Conservation (phyloP, 2,888 invertebrate genomes). For the Cryptosula pallasiana region DNA sequence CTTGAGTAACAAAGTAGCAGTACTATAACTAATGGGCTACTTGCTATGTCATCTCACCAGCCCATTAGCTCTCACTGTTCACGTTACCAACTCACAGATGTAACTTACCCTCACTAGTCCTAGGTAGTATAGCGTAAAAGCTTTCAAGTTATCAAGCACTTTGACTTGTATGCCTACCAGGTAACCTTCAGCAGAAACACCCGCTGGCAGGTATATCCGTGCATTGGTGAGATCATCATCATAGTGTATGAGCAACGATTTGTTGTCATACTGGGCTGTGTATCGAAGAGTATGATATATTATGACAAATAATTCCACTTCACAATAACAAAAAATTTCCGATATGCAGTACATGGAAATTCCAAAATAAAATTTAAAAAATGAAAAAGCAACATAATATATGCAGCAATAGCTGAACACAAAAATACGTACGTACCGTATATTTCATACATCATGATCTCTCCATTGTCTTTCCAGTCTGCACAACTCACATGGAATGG, state of each 20-base stretch:
- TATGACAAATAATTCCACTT: too few species aligned
- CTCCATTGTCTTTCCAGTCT: slow-evolving; percentile 2
- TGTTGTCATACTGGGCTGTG: not conserved
- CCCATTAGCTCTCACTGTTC: too few species aligned
- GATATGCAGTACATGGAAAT: too few species aligned
- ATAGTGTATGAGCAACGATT: not conserved
- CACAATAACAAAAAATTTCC: too few species aligned
- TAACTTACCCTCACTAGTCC: slow-evolving; percentile 6
- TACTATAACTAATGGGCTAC: too few species aligned
- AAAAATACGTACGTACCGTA: slow-evolving; percentile 17
- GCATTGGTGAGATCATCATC: not conserved
- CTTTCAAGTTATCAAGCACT: not conserved
- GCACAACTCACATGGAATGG: not conserved
- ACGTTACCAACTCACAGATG: too few species aligned
- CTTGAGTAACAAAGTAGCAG: too few species aligned
- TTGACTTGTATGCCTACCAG: not conserved
- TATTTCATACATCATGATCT: not conserved
- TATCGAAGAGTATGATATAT: too few species aligned
- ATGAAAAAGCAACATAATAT: too few species aligned
- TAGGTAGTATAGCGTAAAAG: not conserved
- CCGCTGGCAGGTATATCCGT: not conserved
- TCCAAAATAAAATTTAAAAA: too few species aligned
- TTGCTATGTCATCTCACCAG: too few species aligned
- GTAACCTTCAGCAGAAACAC: not conserved
- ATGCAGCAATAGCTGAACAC: too few species aligned